A percentile compares a stretch with the other conserved stretches of the same genome.
phyloP scores from a whole-genome alignment of 2,113 vertebrate species.

The Chinchilla lanigera region DNA sequence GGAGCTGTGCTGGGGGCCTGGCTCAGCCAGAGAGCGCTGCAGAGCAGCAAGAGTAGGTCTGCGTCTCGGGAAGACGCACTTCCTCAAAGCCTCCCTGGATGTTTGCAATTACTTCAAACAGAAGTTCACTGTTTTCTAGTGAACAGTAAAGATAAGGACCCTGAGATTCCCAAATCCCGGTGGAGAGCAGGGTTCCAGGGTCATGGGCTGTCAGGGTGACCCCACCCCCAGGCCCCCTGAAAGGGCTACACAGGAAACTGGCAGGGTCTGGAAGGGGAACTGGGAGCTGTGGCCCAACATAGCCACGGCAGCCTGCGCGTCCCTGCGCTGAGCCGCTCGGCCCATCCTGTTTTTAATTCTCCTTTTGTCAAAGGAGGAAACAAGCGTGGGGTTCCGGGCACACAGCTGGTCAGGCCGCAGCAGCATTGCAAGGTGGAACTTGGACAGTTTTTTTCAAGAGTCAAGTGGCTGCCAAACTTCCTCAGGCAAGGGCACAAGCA shows the following conservation, averaged over 20 bases:
- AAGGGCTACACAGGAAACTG: not conserved
- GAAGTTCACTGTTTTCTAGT: not conserved
- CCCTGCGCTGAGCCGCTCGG: not conserved
- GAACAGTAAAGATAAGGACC: not conserved
- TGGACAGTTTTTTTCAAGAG: not conserved
- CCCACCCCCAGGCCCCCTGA: not conserved
- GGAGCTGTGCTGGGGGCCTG: not conserved
- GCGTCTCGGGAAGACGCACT: too few relatives aligned
- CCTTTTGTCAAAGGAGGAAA: constrained; percentile 1
- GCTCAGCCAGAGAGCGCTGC: not conserved
- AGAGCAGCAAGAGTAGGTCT: not conserved
- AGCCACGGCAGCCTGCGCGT: not conserved
- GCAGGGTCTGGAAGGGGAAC: not conserved
- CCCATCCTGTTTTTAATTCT: not conserved
- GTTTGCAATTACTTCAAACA: not conserved
- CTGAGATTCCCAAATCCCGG: not conserved
- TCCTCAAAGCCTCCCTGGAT: not conserved
- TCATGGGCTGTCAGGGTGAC: not conserved
- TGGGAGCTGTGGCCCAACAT: not conserved
- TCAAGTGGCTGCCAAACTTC: not conserved
- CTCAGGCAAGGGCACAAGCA: not conserved
- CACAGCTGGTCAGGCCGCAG: not conserved
- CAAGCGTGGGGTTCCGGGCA: not conserved
- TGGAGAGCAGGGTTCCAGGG: not conserved
- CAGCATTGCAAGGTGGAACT: not conserved